phyloP scores from a whole-genome alignment of 2,113 vertebrate species.

The Rhagologus leucostigma region DNA sequence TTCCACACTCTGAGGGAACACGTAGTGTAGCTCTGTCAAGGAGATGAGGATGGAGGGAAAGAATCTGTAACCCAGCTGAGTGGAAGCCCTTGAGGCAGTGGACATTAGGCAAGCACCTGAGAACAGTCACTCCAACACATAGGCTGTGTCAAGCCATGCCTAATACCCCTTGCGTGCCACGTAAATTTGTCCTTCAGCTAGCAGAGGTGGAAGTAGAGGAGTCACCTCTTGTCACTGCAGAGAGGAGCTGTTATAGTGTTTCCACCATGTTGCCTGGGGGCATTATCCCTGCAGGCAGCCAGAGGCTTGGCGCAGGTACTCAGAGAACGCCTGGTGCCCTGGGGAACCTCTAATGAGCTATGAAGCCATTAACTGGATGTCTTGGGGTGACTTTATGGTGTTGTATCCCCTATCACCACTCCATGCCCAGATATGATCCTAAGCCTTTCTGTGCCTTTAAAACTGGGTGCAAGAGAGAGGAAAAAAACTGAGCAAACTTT shows the following conservation, averaged over 20 bases:
- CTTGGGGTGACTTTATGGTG: too few relatives aligned
- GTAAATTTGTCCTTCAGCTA: not conserved
- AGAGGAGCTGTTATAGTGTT: accelerated
- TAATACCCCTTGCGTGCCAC: accelerated
- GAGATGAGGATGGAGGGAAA: not conserved
- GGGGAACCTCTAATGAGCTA: not conserved
- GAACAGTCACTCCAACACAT: not conserved
- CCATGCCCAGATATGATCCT: too few relatives aligned
- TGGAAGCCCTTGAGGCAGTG: accelerated
- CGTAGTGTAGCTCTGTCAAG: accelerated
- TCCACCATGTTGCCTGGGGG: accelerated
- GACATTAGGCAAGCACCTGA: not conserved
- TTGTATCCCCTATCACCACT: too few relatives aligned
- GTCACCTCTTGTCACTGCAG: accelerated
- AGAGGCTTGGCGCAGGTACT: accelerated
- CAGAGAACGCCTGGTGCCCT: accelerated
- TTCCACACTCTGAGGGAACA: accelerated
- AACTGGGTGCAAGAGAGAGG: too few relatives aligned
- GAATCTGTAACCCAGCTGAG: accelerated
- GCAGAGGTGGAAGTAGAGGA: not conserved
- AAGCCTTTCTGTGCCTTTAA: too few relatives aligned
- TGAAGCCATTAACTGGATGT: not conserved
- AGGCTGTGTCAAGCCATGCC: accelerated
- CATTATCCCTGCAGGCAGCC: not conserved
- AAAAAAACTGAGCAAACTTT: too few relatives aligned